Base-by-base conservation (phyloP, 2,113 vertebrate species). In the Paralichthys olivaceus region DNA sequence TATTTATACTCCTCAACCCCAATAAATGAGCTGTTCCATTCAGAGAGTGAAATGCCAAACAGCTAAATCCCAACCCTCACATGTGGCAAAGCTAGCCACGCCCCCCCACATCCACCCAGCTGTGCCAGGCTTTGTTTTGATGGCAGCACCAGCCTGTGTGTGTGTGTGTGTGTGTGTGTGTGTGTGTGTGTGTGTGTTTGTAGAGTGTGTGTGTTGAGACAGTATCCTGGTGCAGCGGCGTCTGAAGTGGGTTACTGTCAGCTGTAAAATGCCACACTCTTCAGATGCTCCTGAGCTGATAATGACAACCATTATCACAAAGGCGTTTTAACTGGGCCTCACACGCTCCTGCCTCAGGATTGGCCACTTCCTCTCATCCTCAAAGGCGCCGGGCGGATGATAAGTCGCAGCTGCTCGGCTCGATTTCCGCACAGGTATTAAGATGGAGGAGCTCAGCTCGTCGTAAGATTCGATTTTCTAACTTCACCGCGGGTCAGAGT, bases 211-310 rank as follows among this genome's bases (percentile, higher is more conserved):
- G 45, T 56, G 77, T 63, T 69, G 68, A 79, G 84, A 77, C 77
- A 74, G 76, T 61, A 67, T 81, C 77, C 72, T 34, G 43, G 57
- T 60, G 72, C 74, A 72, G 65, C 1, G n/a, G 58, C 67, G 83
- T 93, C 91, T 93, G 91, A 92, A 92, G 90, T 93, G 91, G 84
- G 78, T 90, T 85, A 77, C 89, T 85, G 84, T 91, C 89, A 92
- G 87, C 89, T 91, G 84, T 89, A 89, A 93, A 92, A 93, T 87
- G 86, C 81, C 87, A 89, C 89, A 90, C 91, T 85, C 89, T 87
- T 91, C 87, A 89, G 80, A 90, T 90, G 83, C 80, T 85, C 85
- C 88, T 85, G 86, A 90, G 88, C 88, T 90, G 88, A 93, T 93
- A 93, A 94, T 92, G 88, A 87, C 89, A 73, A 81, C 80, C 75